Evolutionary conservation across 2,888 invertebrate genomes (phyloP).

Genomic region (Thereva nobilitata): DNA sequence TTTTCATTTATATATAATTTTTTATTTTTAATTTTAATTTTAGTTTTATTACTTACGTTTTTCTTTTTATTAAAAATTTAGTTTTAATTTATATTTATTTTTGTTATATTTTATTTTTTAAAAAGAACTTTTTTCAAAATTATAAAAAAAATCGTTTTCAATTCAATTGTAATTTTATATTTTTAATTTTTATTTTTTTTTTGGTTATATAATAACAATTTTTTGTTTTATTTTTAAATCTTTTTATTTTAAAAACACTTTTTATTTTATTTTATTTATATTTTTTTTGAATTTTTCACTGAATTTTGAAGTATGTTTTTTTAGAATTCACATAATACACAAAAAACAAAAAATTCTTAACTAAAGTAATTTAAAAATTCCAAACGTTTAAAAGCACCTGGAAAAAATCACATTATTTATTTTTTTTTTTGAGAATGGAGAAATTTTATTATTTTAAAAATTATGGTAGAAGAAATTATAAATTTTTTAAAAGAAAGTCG

Average conservation of each 20-base stretch:
- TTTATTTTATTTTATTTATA: conserved; percentile 2
- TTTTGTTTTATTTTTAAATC: conserved; percentile 1
- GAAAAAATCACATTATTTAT: conserved; percentile 40
- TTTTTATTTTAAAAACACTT: conserved; percentile 23
- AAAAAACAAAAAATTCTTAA: conserved; percentile 17
- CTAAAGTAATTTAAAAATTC: conserved; percentile 45
- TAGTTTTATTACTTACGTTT: no score
- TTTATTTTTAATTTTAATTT: no score
- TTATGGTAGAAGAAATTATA: no score
- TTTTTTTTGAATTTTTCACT: conserved; percentile 22
- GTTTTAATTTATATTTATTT: no score
- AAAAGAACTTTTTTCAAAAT: conserved; percentile 1
- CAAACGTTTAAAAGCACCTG: conserved; percentile 60
- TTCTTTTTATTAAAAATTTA: no score
- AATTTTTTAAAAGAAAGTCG: no score
- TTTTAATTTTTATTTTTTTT: neutral
- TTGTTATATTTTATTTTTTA: no score
- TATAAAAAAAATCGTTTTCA: conserved; percentile 8
- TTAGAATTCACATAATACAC: conserved; percentile 22
- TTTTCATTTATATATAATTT: no score
- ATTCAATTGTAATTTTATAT: neutral
- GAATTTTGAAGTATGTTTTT: conserved; percentile 31
- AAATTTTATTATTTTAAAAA: no score
- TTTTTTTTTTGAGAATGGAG: neutral
- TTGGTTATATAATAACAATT: conserved; percentile 2